These are phyloP conservation scores for Athalia rosae DNA, from an alignment of 2,888 invertebrate genomes.

Conservation along the genomic window DNA sequence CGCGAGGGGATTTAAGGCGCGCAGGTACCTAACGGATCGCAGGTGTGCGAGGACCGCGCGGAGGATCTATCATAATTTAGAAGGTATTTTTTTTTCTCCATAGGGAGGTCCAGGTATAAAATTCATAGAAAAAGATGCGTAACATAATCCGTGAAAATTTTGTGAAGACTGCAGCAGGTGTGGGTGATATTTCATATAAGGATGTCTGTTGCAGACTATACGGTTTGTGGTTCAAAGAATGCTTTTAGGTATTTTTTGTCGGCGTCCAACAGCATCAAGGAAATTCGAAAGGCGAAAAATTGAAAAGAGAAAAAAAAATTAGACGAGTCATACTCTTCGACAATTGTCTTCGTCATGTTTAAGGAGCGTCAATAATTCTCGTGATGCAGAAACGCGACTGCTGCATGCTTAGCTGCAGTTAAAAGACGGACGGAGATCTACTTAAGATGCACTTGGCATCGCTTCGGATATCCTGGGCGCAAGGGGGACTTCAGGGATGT, in stretches of 20 bases:
- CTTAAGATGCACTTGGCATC: constrained; percentile 45
- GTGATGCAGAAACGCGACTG: too few relatives aligned
- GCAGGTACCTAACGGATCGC: not conserved
- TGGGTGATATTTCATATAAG: not conserved
- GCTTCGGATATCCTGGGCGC: constrained; percentile 47
- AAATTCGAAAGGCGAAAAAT: too few relatives aligned
- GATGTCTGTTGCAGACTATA: too few relatives aligned
- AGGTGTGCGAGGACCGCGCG: not conserved
- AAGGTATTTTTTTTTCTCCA: not conserved
- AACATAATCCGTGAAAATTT: not conserved
- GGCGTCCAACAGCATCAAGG: too few relatives aligned
- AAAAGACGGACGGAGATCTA: not conserved
- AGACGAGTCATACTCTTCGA: too few relatives aligned
- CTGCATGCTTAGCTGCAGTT: not conserved
- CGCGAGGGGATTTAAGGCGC: not conserved
- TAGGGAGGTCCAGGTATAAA: not conserved
- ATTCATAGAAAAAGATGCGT: not conserved
- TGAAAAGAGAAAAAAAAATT: too few relatives aligned
- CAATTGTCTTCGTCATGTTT: too few relatives aligned
- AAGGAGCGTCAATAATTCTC: too few relatives aligned
- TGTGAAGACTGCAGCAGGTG: constrained; percentile 2
- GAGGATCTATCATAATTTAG: not conserved
- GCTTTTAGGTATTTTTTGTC: too few relatives aligned
- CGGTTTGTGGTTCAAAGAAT: too few relatives aligned
- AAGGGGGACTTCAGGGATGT: constrained; percentile 1